Evolutionary conservation across 1,140 invertebrate genomes (phyloP), one percentile per base, ranked within the genome.

Genomic region (Drosophila bocki): DNA sequence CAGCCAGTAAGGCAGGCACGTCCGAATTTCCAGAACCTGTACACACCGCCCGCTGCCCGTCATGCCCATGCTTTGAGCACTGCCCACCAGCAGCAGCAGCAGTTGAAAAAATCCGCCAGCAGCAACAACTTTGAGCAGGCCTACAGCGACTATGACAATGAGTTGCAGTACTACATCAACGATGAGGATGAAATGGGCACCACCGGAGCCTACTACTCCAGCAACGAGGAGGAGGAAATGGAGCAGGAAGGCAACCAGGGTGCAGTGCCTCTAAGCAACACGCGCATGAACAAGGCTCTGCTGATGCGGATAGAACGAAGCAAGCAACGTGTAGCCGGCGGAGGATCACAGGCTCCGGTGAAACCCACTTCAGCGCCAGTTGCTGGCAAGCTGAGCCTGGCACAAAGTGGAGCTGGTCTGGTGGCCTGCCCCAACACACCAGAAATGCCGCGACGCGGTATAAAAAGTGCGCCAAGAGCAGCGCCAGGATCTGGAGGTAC

Each of bases 231-330:
- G 59, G 85, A 91, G 59, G 48, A 51, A 1, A 0, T 33, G 57
- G 44, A 57, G 0, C 41, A 35, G 29, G 53, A 57, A 9, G 61
- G 42, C 5, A 41, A 42, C 6, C 74, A 50, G 29, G 71, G 60
- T 2, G 8, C 83, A 0, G 83, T 88, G 75, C 83, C 91, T 15
- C 65, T 94, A 26, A 93, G 93, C 7, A 95, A 94, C 50, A 94
- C 94, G 17, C 93, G 94, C 26, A 94, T 94, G 59, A 95, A 94
- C 69, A 93, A 94, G 63, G 94, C 94, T 2, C 93, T 95, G 45
- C 70, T 93, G 3, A 93, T 93, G 91, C 91, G 92, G 35, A 92
- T 93, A 33, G 92, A 93, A 41, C 80, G 92, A 12, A 93, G 92
- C 56, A 93, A 93, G 26, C 91, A 93, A 60, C 81, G 82, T 13